These are phyloP conservation scores for Gonioctena quinquepunctata DNA, from an alignment of 1,140 invertebrate species.

Conservation along the genomic window DNA sequence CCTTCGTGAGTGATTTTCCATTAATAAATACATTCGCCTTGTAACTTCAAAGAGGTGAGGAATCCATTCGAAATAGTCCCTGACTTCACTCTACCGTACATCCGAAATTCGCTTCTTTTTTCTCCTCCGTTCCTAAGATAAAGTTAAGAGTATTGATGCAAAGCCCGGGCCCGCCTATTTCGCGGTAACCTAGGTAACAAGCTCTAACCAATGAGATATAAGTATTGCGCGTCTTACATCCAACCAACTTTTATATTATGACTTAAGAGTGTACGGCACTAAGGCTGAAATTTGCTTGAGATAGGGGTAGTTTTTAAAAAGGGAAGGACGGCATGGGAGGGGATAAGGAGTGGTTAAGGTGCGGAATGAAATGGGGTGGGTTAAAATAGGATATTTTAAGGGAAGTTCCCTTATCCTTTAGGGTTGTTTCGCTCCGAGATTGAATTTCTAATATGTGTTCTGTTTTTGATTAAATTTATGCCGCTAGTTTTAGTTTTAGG, in stretches of 20 bases:
- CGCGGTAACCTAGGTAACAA: slow-evolving; percentile 44
- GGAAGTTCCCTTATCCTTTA: slow-evolving; percentile 46
- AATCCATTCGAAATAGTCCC: not conserved
- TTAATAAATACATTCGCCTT: not conserved
- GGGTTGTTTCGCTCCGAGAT: slow-evolving; percentile 51
- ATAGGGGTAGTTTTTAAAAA: slow-evolving; percentile 42
- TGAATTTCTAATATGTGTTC: slow-evolving; percentile 56
- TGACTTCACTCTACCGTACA: not conserved
- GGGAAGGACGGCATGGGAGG: slow-evolving; percentile 22
- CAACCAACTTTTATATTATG: slow-evolving; percentile 37
- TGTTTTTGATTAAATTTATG: slow-evolving; percentile 57
- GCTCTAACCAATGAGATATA: slow-evolving; percentile 44
- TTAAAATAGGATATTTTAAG: slow-evolving; percentile 44
- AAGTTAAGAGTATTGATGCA: slow-evolving; percentile 27
- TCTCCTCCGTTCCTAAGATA: slow-evolving; percentile 16
- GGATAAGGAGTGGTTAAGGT: slow-evolving; percentile 39
- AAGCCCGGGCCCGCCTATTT: slow-evolving; percentile 12
- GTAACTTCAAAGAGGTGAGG: not conserved
- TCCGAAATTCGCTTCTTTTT: slow-evolving; percentile 13
- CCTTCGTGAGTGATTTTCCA: not conserved
- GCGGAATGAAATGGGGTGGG: slow-evolving; percentile 23
- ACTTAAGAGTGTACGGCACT: slow-evolving; percentile 34
- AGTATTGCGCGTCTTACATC: slow-evolving; percentile 45
- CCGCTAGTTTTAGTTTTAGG: slow-evolving; percentile 47
- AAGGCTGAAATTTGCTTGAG: slow-evolving; percentile 42